Percentiles rank a stretch among this genome's conserved stretches.
phyloP scores from a whole-genome alignment of 2,888 invertebrate species.

The Microctonus brassicae region DNA sequence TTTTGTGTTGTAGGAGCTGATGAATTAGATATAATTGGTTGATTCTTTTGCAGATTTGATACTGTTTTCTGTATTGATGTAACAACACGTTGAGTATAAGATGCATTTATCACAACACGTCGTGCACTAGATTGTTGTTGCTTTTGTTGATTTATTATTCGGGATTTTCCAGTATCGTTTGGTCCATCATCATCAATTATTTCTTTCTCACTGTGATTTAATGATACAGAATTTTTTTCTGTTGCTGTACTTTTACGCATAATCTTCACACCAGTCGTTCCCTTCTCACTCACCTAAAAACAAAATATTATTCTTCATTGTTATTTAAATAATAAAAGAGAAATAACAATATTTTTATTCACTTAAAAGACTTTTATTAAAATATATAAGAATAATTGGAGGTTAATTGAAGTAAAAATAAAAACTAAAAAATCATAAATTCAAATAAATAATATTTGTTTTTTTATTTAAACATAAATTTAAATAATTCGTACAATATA shows the following conservation, averaged over 20 bases:
- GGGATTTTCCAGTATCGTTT: slow-evolving; percentile 28
- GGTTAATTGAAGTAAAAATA: slow-evolving; percentile 4
- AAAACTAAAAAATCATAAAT: slow-evolving; percentile 43
- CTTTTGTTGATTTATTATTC: slow-evolving; percentile 38
- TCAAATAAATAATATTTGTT: slow-evolving; percentile 10
- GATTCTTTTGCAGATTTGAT: slow-evolving; percentile 53
- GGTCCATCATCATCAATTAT: background rate
- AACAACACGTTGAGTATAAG: slow-evolving; percentile 48
- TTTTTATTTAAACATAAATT: slow-evolving; percentile 22
- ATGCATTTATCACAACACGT: slow-evolving; percentile 61
- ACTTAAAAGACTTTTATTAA: background rate
- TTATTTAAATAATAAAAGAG: background rate
- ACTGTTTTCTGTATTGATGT: slow-evolving; percentile 52
- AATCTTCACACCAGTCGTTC: slow-evolving; percentile 51
- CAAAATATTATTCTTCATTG: slow-evolving; percentile 32
- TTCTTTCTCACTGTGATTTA: slow-evolving; percentile 26
- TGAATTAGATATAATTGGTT: slow-evolving; percentile 8
- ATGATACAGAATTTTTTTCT: slow-evolving; percentile 44
- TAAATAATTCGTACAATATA: background rate
- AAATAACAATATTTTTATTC: background rate
- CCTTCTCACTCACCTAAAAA: slow-evolving; percentile 50
- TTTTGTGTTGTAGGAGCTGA: slow-evolving; percentile 36
- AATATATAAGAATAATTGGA: background rate
- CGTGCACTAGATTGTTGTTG: slow-evolving; percentile 47
- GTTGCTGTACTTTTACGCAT: slow-evolving; percentile 55